A percentile compares a stretch with the other conserved stretches of the same genome.
These are phyloP conservation scores for Phania funesta DNA, from an alignment of 2,888 invertebrate genomes.

Conservation along the genomic window DNA sequence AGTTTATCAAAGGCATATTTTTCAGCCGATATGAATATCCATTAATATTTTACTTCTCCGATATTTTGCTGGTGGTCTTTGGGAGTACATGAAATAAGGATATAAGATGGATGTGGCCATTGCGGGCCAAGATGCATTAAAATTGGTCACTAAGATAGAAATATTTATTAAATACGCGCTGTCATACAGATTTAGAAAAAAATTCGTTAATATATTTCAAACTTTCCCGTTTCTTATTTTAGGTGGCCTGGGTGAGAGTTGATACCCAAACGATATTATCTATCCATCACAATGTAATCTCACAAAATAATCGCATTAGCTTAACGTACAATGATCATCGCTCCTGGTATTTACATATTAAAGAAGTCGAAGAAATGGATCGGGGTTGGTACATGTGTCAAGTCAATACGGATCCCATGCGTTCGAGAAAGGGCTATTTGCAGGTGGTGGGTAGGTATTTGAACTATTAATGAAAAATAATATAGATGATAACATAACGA, in stretches of 20 bases:
- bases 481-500: neutral
- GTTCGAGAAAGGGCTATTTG: constrained; percentile 92
- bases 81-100: too few species aligned
- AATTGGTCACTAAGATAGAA: too few species aligned
- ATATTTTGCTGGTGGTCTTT: too few species aligned
- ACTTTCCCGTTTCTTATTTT: neutral
- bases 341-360: constrained; percentile 95
- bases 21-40: too few species aligned
- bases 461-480: neutral
- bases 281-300: constrained; percentile 95
- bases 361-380: constrained; percentile 92
- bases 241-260: constrained; percentile 96
- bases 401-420: constrained; percentile 96
- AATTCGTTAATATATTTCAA: neutral
- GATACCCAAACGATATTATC: constrained; percentile 95
- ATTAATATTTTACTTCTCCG: too few species aligned
- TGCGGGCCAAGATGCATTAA: too few species aligned
- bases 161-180: neutral
- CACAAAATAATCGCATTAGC: constrained; percentile 93
- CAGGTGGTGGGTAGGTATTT: constrained; percentile 91
- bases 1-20: too few species aligned
- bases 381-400: constrained; percentile 96
- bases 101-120: too few species aligned
- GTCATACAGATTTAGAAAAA: neutral
- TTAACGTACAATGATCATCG: constrained; percentile 93